These are phyloP conservation scores for Euschistus heros DNA, from an alignment of 1,140 invertebrate species.

Conservation along the genomic window DNA sequence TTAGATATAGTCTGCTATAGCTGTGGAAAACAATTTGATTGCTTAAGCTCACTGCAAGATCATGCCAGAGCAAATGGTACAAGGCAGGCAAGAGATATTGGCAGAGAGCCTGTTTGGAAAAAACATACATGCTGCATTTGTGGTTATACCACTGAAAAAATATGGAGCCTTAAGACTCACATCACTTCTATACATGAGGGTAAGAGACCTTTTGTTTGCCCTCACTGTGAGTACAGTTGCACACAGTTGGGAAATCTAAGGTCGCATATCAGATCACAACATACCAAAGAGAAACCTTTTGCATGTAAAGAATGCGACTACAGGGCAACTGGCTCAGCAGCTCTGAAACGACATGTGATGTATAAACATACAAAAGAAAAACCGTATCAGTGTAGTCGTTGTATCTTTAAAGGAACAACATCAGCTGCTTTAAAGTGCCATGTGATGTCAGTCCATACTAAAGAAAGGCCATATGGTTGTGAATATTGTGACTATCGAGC, in stretches of 20 bases:
- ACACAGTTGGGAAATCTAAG: slow-evolving; percentile 8
- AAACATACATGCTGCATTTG: slow-evolving; percentile 4
- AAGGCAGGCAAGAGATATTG: too few relatives aligned
- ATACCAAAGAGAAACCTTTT: slow-evolving; percentile 9
- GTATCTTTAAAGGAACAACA: background rate
- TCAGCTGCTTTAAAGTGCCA: background rate
- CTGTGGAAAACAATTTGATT: too few relatives aligned
- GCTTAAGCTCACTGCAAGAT: too few relatives aligned
- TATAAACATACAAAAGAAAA: background rate
- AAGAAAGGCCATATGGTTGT: slow-evolving; percentile 9
- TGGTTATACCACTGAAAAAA: slow-evolving; percentile 3
- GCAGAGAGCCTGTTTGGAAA: background rate
- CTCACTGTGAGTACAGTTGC: slow-evolving; percentile 6
- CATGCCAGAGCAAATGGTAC: too few relatives aligned
- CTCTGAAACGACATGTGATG: background rate
- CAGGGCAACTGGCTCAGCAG: background rate
- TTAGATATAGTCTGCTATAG: too few relatives aligned
- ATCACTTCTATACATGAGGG: slow-evolving; percentile 5
- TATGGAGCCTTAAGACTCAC: slow-evolving; percentile 7
- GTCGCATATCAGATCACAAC: background rate
- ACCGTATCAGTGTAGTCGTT: background rate
- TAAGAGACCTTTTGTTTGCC: background rate
- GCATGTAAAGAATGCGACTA: slow-evolving; percentile 9
- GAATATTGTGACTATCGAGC: slow-evolving; percentile 13
- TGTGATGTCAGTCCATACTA: background rate